phyloP scores from a whole-genome alignment of 2,888 invertebrate species.

The Drosophila subsilvestris region DNA sequence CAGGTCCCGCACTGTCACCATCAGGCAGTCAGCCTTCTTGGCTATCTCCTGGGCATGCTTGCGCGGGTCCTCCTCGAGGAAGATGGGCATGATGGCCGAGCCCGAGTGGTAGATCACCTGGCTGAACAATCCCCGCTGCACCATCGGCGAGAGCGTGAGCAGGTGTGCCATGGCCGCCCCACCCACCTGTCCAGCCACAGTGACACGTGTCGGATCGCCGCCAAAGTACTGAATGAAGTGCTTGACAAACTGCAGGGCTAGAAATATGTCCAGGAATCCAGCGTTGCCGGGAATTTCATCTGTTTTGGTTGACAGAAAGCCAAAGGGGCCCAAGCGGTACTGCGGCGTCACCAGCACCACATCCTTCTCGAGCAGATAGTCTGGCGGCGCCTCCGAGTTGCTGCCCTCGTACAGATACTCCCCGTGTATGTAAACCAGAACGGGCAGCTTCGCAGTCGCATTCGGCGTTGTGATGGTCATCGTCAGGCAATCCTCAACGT shows the following conservation, averaged over 20 bases:
- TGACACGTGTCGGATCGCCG: conserved; percentile 85
- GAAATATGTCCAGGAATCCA: conserved; percentile 85
- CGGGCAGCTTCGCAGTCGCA: conserved; percentile 77
- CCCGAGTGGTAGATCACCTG: conserved; percentile 86
- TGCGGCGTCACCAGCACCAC: conserved; percentile 85
- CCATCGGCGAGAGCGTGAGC: conserved; percentile 83
- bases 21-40: conserved; percentile 75
- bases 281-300: conserved; percentile 86
- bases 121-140: conserved; percentile 83
- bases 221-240: conserved; percentile 85
- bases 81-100: conserved; percentile 85
- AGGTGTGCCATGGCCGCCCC: conserved; percentile 85
- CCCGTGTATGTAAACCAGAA: conserved; percentile 84
- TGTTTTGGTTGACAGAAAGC: conserved; percentile 85
- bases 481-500: conserved; percentile 82
- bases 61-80: conserved; percentile 84
- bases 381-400: conserved; percentile 82
- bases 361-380: conserved; percentile 84
- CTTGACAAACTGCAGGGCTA: conserved; percentile 85
- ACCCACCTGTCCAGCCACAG: conserved; percentile 86
- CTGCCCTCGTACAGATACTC: conserved; percentile 83
- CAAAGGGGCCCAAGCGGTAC: conserved; percentile 85
- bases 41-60: conserved; percentile 83
- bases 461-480: conserved; percentile 82
- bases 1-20: conserved; percentile 75